Evolutionary conservation across 2,113 vertebrate species (phyloP), one percentile per base, ranked within the genome.

Genomic region (Scortum barcoo): DNA sequence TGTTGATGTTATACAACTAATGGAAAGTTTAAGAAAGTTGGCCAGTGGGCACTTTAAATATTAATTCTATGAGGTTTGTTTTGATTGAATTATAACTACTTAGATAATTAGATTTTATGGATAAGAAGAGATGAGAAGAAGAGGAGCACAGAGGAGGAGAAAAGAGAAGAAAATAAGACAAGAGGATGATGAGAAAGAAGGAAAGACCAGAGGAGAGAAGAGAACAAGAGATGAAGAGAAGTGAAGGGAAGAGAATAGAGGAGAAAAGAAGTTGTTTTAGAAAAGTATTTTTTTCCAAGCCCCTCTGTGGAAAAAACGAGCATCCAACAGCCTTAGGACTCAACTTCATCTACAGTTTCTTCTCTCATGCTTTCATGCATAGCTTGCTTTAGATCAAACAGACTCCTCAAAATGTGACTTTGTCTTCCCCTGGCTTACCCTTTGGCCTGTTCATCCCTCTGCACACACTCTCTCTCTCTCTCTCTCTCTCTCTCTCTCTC

Each of bases 351-450:
- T 62, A 56, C 33, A 16, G 42, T 66, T 77, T 80, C 7, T 73
- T 30, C 42, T 70, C 61, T 84, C 11, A 9, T 33, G 70, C 74
- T 72, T 51, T 78, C 48, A 72, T 82, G 81, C 74, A 50, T 53
- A 48, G 75, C 74, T 75, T 62, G 44, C 51, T 60, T 30, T 73
- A 65, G 72, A 80, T 91, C 80, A 81, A 89, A 84, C 24, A 67
- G 76, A 42, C 51, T 50, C 54, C 20, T 67, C 7, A 24, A 48
- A 78, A 76, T 51, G 63, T 46, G 54, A 28, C 78, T 72, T 17
- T 30, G 28, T 75, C 65, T 26, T 63, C 80, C 6, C 5, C 66
- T 48, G 76, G 81, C 78, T 79, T 2, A 16, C 19, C 70, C 70
- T 72, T 76, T 61, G 46, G 68, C 73, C 60, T 1, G 13, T 6